Conservation (phyloP, 2,113 vertebrate genomes). For the Elephas maximus region DNA sequence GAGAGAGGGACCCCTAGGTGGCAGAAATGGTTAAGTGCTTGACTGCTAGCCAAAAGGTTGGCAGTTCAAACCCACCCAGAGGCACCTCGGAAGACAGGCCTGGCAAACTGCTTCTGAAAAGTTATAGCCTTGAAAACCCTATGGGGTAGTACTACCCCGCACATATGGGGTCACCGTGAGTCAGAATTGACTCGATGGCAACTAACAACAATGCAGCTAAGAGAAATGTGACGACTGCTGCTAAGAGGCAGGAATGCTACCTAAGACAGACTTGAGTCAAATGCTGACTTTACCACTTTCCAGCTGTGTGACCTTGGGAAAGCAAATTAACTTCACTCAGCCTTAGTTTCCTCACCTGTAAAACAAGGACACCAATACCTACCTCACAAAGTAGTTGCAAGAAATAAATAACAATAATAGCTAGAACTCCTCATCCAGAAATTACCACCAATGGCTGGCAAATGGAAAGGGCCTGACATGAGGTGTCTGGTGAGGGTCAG, state of each 20-base stretch:
- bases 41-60: background rate
- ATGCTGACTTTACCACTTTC: background rate
- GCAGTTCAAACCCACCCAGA: background rate
- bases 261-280: background rate
- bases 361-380: background rate
- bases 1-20: background rate
- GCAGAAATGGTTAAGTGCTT: background rate
- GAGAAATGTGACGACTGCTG: background rate
- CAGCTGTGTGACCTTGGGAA: background rate
- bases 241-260: background rate
- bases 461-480: background rate
- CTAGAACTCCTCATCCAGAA: background rate
- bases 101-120: background rate
- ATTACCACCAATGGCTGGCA: background rate
- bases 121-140: too few species aligned
- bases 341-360: background rate
- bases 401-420: background rate
- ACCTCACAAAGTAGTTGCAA: background rate
- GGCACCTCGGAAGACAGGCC: background rate
- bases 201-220: background rate
- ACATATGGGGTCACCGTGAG: background rate
- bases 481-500: background rate
- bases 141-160: background rate
- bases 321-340: background rate
- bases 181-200: background rate